phyloP scores from a whole-genome alignment of 2,888 invertebrate genomes.

The Cerastoderma edule region DNA sequence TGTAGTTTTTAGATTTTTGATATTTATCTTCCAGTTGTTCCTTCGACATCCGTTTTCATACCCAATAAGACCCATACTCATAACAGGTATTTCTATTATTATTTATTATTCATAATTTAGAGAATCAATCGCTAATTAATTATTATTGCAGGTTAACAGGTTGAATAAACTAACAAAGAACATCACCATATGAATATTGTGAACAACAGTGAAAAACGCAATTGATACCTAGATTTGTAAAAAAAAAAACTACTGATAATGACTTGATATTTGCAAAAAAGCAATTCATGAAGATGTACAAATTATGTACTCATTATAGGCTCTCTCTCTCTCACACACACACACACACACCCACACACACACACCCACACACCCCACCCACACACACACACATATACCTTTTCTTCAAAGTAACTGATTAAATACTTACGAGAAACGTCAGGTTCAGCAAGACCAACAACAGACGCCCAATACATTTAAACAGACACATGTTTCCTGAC shows the following conservation, averaged over 20 bases:
- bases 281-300: not conserved
- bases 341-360: slow-evolving; percentile 8
- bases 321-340: not conserved
- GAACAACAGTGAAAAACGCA: not conserved
- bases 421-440: not conserved
- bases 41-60: too few relatives aligned
- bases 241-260: not conserved
- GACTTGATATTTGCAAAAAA: too few relatives aligned
- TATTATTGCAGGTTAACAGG: too few relatives aligned
- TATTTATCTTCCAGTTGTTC: too few relatives aligned
- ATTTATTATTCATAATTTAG: too few relatives aligned
- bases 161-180: not conserved
- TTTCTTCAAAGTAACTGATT: not conserved
- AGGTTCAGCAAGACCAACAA: not conserved
- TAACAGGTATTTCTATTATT: too few relatives aligned
- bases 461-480: not conserved
- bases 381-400: not conserved
- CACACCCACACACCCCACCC: not conserved
- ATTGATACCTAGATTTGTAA: too few relatives aligned
- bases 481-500: slow-evolving; percentile 32
- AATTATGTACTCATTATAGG: not conserved
- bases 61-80: too few relatives aligned
- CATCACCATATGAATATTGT: not conserved
- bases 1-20: too few relatives aligned
- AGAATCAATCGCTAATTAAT: too few relatives aligned